Conservation (phyloP, 2,888 invertebrate genomes). For the Polydrusus pterygomalis region DNA sequence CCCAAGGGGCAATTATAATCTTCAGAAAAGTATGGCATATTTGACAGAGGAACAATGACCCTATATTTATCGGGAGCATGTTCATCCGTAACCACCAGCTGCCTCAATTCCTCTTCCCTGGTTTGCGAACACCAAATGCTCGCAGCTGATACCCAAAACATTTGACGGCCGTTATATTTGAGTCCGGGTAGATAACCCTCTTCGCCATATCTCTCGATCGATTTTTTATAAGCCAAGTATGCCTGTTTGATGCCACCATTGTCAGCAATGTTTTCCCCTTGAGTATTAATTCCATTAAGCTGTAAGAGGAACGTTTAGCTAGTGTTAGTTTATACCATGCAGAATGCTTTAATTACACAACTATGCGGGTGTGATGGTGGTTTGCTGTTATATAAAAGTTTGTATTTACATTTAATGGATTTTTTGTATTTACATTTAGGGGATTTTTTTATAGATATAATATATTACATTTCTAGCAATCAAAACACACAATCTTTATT, state of each 20-base stretch:
- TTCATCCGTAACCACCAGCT: constrained; percentile 68
- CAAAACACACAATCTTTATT: too few species aligned
- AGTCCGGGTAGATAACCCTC: constrained; percentile 67
- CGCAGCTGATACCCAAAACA: constrained; percentile 77
- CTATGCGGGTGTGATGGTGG: constrained; percentile 17
- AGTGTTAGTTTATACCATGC: constrained; percentile 58
- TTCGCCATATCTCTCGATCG: constrained; percentile 67
- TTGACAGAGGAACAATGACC: constrained; percentile 76
- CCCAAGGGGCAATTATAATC: constrained; percentile 78
- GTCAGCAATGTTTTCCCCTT: constrained; percentile 96
- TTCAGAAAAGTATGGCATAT: constrained; percentile 77
- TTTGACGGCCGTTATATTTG: constrained; percentile 71
- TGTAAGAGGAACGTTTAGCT: constrained; percentile 69
- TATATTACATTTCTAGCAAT: too few species aligned
- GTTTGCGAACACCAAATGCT: constrained; percentile 77
- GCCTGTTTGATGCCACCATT: constrained; percentile 96
- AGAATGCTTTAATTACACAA: constrained; percentile 43
- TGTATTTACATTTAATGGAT: neutral
- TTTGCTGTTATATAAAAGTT: neutral
- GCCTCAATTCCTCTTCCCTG: constrained; percentile 68
- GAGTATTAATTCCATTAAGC: constrained; percentile 93
- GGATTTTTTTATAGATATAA: too few species aligned
- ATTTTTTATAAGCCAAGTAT: constrained; percentile 72
- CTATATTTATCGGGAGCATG: constrained; percentile 75
- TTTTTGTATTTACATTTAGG: neutral